Base-by-base conservation (phyloP, 2,888 invertebrate genomes). In the Nomada ruficornis region DNA sequence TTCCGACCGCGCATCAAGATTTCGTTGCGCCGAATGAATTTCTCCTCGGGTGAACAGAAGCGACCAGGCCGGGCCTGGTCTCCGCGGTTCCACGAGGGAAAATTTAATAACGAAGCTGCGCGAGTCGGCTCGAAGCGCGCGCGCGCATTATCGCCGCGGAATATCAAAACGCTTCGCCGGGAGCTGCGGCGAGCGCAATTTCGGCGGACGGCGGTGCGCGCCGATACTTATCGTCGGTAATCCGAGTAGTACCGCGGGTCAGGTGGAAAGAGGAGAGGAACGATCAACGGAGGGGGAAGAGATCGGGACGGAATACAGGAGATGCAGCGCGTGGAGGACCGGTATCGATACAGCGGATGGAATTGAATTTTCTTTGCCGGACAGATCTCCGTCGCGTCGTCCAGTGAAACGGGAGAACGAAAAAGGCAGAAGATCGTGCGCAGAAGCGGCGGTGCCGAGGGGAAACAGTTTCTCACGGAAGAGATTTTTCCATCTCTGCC, bases 381-480 rank as follows among this genome's bases (percentile, higher is more conserved):
- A 29, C 29, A 0, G 29, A 7, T 29, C 29, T 36, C 36, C 36
- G 36, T 36, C 36, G 36, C 36, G 36, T 36, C 36, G 15, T 47
- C 11, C 47, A 15, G 15, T 7, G 26, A 50, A 57, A 15, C 50
- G 50, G 62, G 60, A 71, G 29, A 11, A 26, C 11, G 11, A 1
- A 44, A 23, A 20, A n/a, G 20, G 11, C 10, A 10, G 55, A 55
- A 10, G 7, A 11, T 36, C 9, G 18, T 55, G n/a, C 23, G 55
- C n/a, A 2, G 20, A 20, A 9, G 29, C 42, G 64, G 18, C 13
- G 13, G 65, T 26, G 23, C 47, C 23, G 18, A 15, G 4, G 54
- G n/a, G 11, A 23, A 52, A 18, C 23, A 84, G 81, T 90, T 93
- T 93, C 93, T 93, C 93, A 93, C 93, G 93, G 93, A 93, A 93